Evolutionary conservation across 2,888 invertebrate genomes (phyloP).

Genomic region (Brachyptera putata): DNA sequence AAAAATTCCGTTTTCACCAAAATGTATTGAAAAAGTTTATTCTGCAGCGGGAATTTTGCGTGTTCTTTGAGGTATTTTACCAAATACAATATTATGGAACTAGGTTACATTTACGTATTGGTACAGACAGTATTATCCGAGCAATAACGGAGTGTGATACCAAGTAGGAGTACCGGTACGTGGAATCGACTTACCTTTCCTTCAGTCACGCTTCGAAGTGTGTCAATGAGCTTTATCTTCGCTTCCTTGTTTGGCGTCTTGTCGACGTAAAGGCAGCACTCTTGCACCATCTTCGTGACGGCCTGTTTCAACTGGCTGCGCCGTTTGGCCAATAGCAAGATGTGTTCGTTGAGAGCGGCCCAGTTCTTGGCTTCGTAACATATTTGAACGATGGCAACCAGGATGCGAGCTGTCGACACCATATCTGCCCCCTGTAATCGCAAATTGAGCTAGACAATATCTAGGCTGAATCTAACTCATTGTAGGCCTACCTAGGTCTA

Average conservation of each 20-base stretch:
- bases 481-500: background rate
- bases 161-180: too few species aligned
- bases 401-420: constrained; percentile 86
- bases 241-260: constrained; percentile 86
- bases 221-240: constrained; percentile 92
- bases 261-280: constrained; percentile 89
- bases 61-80: too few species aligned
- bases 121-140: too few species aligned
- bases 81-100: too few species aligned
- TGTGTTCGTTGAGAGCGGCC: constrained; percentile 90
- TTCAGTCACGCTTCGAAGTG: constrained; percentile 89
- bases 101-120: too few species aligned
- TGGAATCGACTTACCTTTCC: constrained; percentile 83
- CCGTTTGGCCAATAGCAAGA: constrained; percentile 84
- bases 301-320: constrained; percentile 95
- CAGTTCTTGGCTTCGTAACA: constrained; percentile 89
- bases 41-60: too few species aligned
- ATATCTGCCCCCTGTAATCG: constrained; percentile 83
- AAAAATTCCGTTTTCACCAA: too few species aligned
- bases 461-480: too few species aligned
- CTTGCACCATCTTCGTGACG: constrained; percentile 95
- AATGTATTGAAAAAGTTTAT: too few species aligned
- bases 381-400: constrained; percentile 90
- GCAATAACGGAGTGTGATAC: too few species aligned
- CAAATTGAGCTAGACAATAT: too few species aligned